phyloP scores from a whole-genome alignment of 1,140 invertebrate genomes.

The Drosophila kepulauana region DNA sequence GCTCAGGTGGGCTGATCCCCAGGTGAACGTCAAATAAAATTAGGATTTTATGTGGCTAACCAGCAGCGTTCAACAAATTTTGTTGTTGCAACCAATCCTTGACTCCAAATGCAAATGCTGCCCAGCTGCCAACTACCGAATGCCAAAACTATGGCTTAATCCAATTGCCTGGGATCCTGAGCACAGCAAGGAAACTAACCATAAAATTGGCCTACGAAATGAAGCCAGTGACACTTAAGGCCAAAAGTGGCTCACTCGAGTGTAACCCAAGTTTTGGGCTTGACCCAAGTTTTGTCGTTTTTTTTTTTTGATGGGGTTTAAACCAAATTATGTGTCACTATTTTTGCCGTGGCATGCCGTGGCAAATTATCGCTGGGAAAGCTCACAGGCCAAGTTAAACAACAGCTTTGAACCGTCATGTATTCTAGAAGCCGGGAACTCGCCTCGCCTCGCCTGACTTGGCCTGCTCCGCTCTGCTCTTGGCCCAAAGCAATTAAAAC shows the following conservation, averaged over 20 bases:
- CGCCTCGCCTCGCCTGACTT: slow-evolving; percentile 14
- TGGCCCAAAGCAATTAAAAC: slow-evolving; percentile 78
- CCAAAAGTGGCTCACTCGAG: slow-evolving; percentile 12
- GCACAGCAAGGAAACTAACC: slow-evolving; percentile 26
- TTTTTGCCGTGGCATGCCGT: slow-evolving; percentile 12
- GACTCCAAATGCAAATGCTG: no score
- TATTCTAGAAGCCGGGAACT: slow-evolving; percentile 31
- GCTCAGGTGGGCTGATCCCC: slow-evolving; percentile 38
- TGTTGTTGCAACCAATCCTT: slow-evolving; percentile 51
- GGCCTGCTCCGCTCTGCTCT: slow-evolving; percentile 7
- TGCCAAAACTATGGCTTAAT: slow-evolving; percentile 12
- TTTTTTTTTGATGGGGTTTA: slow-evolving; percentile 3
- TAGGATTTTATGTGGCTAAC: slow-evolving; percentile 41
- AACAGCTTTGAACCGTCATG: slow-evolving; percentile 32
- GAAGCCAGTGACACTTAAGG: slow-evolving; percentile 21
- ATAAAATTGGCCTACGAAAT: slow-evolving; percentile 32
- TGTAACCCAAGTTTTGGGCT: slow-evolving; percentile 4
- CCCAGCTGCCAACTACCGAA: background rate
- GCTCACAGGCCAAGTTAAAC: slow-evolving; percentile 40
- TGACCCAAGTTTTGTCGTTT: slow-evolving; percentile 17
- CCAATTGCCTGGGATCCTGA: background rate
- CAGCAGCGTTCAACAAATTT: slow-evolving; percentile 27
- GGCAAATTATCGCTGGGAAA: slow-evolving; percentile 68
- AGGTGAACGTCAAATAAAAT: slow-evolving; percentile 33
- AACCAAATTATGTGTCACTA: slow-evolving; percentile 41